Base-by-base conservation (phyloP, 2,797 vertebrate genomes). In the Kryptopterus vitreolus region DNA sequence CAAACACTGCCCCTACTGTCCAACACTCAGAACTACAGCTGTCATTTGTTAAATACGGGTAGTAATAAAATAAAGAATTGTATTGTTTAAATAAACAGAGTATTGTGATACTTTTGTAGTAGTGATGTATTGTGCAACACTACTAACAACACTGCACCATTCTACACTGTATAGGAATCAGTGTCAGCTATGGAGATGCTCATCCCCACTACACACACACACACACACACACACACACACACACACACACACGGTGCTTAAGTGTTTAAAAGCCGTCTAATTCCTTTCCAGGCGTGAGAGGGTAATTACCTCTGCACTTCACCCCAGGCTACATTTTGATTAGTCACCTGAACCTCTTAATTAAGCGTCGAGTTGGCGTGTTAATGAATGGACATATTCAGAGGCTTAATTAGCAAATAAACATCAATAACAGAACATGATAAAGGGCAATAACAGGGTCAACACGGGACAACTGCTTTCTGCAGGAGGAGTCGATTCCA, bases 281-380 rank as follows among this genome's bases (percentile, higher is more conserved):
- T 43, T 55, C 15, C 66, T 58, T 35, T 26, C 24, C 43, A 74
- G 35, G 9, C 26, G 24, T 52, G 31, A 77, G 59, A 84, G 86
- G 89, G 90, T 92, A 88, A 93, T 94, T 91, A 91, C 87, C 85
- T 87, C 88, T 89, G 90, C 84, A 58, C 87, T 89, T 91, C 89
- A 92, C 93, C 90, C 84, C 87, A 79, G 92, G 93, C 92, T 91
- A 92, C 88, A 87, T 92, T 94, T 93, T 94, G 93, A 95, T 95
- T 92, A 94, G 91, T 91, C 91, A 85, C 91, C 80, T 85, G 87
- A 93, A 92, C 88, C 86, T 87, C 89, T 92, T 94, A 93, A 94
- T 94, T 93, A 93, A 90, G 90, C 89, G 90, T 86, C 81, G 88
- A 83, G 84, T 89, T 80, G 85, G 86, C 88, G 91, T 86, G 84